phyloP scores from a whole-genome alignment of 1,140 invertebrate genomes.

The Chrysoperla carnea region DNA sequence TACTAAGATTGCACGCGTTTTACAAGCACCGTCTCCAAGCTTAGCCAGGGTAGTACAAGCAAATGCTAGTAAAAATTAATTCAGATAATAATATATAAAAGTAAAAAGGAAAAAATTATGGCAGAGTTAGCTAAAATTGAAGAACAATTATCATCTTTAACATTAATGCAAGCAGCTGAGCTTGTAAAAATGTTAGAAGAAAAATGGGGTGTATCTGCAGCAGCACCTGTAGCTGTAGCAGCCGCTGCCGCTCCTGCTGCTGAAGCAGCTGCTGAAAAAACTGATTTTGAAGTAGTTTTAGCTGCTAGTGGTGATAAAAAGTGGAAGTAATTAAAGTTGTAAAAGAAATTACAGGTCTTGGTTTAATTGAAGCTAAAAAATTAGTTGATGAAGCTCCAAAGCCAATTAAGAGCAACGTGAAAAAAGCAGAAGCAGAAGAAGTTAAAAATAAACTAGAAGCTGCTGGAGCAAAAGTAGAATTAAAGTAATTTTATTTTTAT shows the following conservation, averaged over 20 bases:
- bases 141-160: not conserved
- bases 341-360: not conserved
- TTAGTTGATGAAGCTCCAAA: conserved; percentile 1
- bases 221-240: not conserved
- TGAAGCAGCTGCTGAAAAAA: conserved; percentile 3
- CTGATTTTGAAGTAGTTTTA: not conserved
- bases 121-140: not conserved
- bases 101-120: not conserved
- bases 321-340: conserved; percentile 4
- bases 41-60: too few relatives aligned
- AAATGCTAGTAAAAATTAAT: too few relatives aligned
- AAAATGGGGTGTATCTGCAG: conserved; percentile 1
- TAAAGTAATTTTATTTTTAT: conserved; percentile 1
- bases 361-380: conserved; percentile 3
- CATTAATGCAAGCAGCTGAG: not conserved
- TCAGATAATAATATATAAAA: not conserved
- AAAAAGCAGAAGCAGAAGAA: conserved; percentile 1
- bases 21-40: too few relatives aligned
- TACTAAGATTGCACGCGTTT: too few relatives aligned
- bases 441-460: not conserved
- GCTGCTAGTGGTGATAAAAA: conserved; percentile 3
- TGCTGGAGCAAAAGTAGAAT: not conserved
- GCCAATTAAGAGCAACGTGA: not conserved
- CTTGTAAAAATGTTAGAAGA: conserved; percentile 2
- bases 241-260: conserved; percentile 2